Conservation (phyloP, 2,113 vertebrate species). For the Serinus canaria region DNA sequence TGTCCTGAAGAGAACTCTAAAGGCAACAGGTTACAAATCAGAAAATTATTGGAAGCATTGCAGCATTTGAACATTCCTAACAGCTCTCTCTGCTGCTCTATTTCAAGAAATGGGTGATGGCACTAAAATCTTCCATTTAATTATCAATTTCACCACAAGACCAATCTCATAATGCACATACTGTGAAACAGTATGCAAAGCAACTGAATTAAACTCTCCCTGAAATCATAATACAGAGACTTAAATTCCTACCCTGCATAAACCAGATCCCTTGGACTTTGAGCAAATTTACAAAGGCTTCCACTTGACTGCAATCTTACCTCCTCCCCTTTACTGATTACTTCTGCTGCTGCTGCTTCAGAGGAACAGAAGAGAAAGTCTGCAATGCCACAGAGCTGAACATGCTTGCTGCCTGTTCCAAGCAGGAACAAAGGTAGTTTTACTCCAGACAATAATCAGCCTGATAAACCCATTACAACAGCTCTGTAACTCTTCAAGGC, state of each 20-base stretch:
- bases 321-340: not conserved
- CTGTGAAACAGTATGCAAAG: not conserved
- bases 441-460: not conserved
- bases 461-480: not conserved
- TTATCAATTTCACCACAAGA: not conserved
- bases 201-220: not conserved
- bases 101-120: not conserved
- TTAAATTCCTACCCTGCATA: not conserved
- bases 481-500: not conserved
- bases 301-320: not conserved
- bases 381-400: not conserved
- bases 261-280: not conserved
- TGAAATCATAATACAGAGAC: not conserved
- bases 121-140: not conserved
- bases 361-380: not conserved
- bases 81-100: not conserved
- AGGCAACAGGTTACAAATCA: not conserved
- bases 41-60: not conserved
- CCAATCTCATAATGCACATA: not conserved
- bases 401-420: not conserved
- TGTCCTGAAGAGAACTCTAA: not conserved
- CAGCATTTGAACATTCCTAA: not conserved
- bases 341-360: not conserved
- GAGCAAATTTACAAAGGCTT: not conserved
- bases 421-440: not conserved